Evolutionary conservation across 1,140 invertebrate genomes (phyloP), one percentile per base, ranked within the genome.

Genomic region (Mya arenaria): DNA sequence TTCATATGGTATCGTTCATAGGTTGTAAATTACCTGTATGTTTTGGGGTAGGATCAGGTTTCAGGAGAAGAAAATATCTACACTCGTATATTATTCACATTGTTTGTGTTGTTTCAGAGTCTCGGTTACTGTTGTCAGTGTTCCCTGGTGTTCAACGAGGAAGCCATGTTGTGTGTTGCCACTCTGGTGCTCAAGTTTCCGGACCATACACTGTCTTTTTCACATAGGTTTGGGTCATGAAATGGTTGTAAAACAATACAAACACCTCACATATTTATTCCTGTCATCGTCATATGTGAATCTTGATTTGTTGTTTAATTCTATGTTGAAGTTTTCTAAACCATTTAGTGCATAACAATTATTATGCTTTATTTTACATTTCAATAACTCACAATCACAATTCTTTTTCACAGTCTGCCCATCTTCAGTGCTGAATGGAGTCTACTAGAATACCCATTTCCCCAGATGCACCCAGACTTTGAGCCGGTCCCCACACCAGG

Each of bases 51-150:
- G n/a, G n/a, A n/a, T n/a, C n/a, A n/a, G n/a, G n/a, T n/a, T n/a
- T n/a, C n/a, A n/a, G n/a, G n/a, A n/a, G n/a, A n/a, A n/a, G n/a
- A n/a, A n/a, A 48, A 32, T n/a, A 19, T 30, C 36, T 32, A 19
- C 41, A 44, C 13, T 68, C 4, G 5, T 52, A 13, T 72, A 56
- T 15, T 5, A 1, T 25, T 56, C n/a, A 15, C 19, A 15, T 52
- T 41, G 23, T 1, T 37, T 30, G 6, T 69, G 8, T 82, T 68
- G 44, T 85, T 81, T 56, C 74, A 91, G 90, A 82, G 86, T 15
- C 48, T 89, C 41, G 90, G 90, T 39, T 58, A 87, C 25, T 90
- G 87, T 71, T 88, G 86, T 74, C 87, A 90, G 72, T 85, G 79
- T 37, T 89, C 87, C 13, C 39, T 89, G 36, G 85, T 88, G 1